Base-by-base conservation (phyloP, 2,113 vertebrate genomes). In the Chionodraco myersi region DNA sequence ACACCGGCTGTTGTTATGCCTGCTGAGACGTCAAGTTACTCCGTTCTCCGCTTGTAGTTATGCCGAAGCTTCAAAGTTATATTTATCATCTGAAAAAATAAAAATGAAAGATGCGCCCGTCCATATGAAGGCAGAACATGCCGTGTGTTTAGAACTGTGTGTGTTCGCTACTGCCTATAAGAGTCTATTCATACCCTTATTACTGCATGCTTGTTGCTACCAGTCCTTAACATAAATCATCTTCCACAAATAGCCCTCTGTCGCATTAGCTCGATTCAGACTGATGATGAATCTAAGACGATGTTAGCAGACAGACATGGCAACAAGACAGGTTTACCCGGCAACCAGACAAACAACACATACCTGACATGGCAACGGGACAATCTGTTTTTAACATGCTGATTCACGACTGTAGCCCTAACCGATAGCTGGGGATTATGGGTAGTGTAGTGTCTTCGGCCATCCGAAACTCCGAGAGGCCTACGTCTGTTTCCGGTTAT, bases 331-430 rank as follows among this genome's bases (percentile, higher is more conserved):
- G 3, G 52, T 53, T 45, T 7, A 30, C 72, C 36, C 1, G 6
- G 63, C 57, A 61, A 73, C 53, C 45, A 51, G 34, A 47, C 60
- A 74, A 66, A 65, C 69, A 75, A 5, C 51, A 30, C 70, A 52
- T 41, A 80, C 68, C 56, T 62, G 57, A 74, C 14, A 51, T 60
- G 59, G 36, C 62, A 10, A 16, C 10, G 0, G 16, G 6, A 14
- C 5, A 10, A 15, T 54, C 30, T n/a, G 16, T 68, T 58, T 72
- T 23, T 62, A 47, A 48, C 47, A 53, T 23, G 47, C 26, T 53
- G 63, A 81, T 34, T 5, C 10, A 10, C 0, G 10, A 21, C 21
- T 21, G 21, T 21, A 21, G 21, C 1, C 21, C 21, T 21, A 21
- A 21, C 1, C 21, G 21, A 21, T 21, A 21, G 21, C 21, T 21